These are phyloP conservation scores for Drosophila recens DNA, from an alignment of 2,888 invertebrate species.

Conservation along the genomic window DNA sequence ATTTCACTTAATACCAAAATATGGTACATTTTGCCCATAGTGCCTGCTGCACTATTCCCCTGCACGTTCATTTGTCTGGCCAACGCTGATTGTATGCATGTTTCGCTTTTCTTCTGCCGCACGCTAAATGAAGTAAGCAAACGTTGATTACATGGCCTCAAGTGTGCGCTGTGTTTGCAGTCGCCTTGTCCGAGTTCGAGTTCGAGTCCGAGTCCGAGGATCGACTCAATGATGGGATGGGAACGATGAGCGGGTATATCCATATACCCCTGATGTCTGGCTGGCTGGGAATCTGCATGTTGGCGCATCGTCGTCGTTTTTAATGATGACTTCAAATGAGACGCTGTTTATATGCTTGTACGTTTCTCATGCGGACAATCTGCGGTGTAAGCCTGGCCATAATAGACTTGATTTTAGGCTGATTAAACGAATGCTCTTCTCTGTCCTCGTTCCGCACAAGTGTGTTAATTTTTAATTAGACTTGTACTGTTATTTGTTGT, in stretches of 20 bases:
- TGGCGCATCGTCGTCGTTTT: conserved; percentile 70
- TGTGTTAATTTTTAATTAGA: conserved; percentile 80
- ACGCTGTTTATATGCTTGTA: conserved; percentile 61
- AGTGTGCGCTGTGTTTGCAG: conserved; percentile 72
- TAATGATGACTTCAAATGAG: conserved; percentile 82
- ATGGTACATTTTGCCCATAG: too few species aligned
- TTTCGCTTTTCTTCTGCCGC: conserved; percentile 80
- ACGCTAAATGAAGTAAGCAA: conserved; percentile 81
- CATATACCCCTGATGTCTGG: conserved; percentile 4
- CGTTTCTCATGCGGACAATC: conserved; percentile 61
- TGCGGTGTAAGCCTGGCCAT: conserved; percentile 62
- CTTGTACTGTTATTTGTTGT: conserved; percentile 78
- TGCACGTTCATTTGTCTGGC: conserved; percentile 59
- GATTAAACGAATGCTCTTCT: conserved; percentile 67
- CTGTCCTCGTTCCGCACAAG: conserved; percentile 28
- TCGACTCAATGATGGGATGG: conserved; percentile 8
- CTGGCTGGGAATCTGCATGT: conserved; percentile 54
- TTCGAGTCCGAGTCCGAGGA: conserved; percentile 15
- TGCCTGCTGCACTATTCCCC: not conserved
- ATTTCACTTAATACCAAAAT: too few species aligned
- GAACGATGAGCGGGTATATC: conserved; percentile 11
- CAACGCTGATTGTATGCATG: conserved; percentile 78
- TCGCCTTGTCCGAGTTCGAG: conserved; percentile 36
- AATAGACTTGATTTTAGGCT: conserved; percentile 78
- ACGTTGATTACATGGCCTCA: conserved; percentile 81